Base-by-base conservation (phyloP, 2,888 invertebrate species). In the Idaea biselata region DNA sequence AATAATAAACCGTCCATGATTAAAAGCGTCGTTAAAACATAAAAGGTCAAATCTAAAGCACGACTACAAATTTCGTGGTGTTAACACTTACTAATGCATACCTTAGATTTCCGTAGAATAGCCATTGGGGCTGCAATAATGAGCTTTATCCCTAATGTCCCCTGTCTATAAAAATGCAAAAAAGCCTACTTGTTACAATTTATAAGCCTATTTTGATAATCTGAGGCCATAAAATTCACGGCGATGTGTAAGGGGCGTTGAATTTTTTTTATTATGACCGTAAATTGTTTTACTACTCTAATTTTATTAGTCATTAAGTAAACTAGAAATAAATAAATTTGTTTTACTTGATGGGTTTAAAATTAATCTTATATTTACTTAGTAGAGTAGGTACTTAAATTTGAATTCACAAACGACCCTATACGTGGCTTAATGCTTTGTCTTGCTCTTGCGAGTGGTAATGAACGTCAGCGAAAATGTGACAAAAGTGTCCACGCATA, bases 121-220 rank as follows among this genome's bases (percentile, higher is more conserved):
- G 44, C 44, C 44, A 44, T 44, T 44, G 44, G 11, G 44, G 44
- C 44, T 11, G 44, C 44, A 44, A 44, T 44, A 44, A 44, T 44
- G 44, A 44, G 44, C 44, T 44, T 44, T 44, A 44, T 44, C 44
- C 44, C 44, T 44, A 44, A 44, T 44, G 44, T 44, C 44, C 44
- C 44, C 44, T 44, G 44, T 44, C 44, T 44, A 44, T 44, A 44
- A 44, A 44, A 44, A 44, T 44, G 44, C 44, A 44, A 44, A 55
- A 16, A 17, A 55, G 0, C 55, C 17, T 17, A 17, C 56, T 56
- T 56, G 56, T 56, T 18, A 56, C 18, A 56, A 56, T 56, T 56
- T 56, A 56, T 17, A 55, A 55, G 16, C 16, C 55, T 55, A 55
- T 55, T 55, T 55, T 55, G 16, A 55, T 55, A 55, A 55, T 55